Base-by-base conservation (phyloP, 1,140 invertebrate species). In the Lysiphlebus fabarum region DNA sequence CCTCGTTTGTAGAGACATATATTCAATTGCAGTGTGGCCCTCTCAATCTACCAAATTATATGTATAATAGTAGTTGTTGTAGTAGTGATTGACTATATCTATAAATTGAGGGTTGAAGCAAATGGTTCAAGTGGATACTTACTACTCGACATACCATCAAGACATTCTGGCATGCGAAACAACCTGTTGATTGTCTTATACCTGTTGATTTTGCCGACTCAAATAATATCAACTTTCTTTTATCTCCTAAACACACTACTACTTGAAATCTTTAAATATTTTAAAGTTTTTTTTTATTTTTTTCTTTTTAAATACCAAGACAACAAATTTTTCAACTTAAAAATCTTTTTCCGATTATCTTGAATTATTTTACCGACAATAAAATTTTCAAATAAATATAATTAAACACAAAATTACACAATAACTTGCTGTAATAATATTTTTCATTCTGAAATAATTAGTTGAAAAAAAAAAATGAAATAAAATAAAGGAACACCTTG, bases 101-200 rank as follows among this genome's bases (percentile, higher is more conserved):
- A n/a, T 11, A 17, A 33, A 58, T 66, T 62, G 55, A 53, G 43
- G 43, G 62, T 38, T 59, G 51, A 44, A 59, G 58, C 45, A 58
- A 33, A 51, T 57, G 37, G 43, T 42, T 51, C 40, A 51, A 56
- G 51, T 56, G 59, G 49, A 61, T 51, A 43, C 55, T 59, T 60
- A 56, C 58, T 60, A 60, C 53, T 60, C 58, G 58, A 64, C 65
- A 65, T 67, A 58, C 66, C 65, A 64, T 68, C 66, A 63, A 65
- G 59, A 67, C 67, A 67, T 67, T 65, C 58, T 62, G 71, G 70
- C 68, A 67, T 69, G 69, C 68, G 67, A 72, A 76, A 70, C 69
- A 74, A 74, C 71, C 72, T 75, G 74, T 76, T 73, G 71, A 72
- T 66, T 69, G 70, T 72, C 68, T 69, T 71, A 67, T 68, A 71